phyloP scores from a whole-genome alignment of 2,113 vertebrate species.

The Pantherophis guttatus region DNA sequence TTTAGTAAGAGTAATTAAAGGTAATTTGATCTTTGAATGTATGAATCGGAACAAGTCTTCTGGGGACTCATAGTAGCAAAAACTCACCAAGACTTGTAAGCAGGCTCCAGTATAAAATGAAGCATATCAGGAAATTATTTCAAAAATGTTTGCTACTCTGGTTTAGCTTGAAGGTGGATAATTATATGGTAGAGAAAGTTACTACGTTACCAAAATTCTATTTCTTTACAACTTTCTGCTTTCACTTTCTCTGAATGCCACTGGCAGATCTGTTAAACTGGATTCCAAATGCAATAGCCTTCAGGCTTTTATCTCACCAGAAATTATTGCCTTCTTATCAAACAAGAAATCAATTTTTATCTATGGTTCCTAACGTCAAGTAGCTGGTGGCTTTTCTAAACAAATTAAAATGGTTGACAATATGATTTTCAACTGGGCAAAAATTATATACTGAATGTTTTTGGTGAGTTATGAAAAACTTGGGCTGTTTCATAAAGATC shows the following conservation, averaged over 20 bases:
- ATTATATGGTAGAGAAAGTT: not conserved
- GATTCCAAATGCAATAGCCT: not conserved
- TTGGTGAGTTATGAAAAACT: not conserved
- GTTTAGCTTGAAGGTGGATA: not conserved
- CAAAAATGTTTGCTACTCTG: not conserved
- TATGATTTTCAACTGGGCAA: not conserved
- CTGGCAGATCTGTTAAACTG: not conserved
- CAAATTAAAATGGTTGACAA: not conserved
- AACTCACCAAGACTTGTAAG: not conserved
- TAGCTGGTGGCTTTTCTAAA: not conserved
- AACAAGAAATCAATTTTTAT: not conserved
- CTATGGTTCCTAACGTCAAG: not conserved
- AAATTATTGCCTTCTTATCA: not conserved
- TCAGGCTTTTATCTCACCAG: not conserved
- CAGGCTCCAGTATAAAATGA: not conserved
- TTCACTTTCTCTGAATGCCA: not conserved
- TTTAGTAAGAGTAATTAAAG: not conserved
- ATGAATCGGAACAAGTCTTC: not conserved
- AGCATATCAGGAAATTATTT: not conserved
- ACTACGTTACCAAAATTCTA: not conserved
- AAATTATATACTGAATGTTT: not conserved
- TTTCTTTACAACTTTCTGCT: not conserved
- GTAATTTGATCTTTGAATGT: not conserved
- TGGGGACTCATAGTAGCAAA: not conserved
- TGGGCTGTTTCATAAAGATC: not conserved